Conservation (phyloP, 2,888 invertebrate species). For the Lypha dubia region DNA sequence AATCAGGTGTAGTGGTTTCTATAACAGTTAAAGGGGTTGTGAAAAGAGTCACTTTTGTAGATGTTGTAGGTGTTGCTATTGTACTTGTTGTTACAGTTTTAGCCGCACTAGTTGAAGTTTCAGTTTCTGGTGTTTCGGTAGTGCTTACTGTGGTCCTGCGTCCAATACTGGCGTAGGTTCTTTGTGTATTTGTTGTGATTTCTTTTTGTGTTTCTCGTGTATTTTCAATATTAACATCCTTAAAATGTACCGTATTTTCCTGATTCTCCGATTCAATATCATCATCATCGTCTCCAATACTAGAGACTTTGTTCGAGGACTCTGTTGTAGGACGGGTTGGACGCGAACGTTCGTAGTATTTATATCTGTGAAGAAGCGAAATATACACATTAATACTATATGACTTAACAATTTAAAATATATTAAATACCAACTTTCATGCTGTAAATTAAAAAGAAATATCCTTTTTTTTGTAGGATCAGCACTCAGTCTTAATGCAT, state of each 20-base stretch:
- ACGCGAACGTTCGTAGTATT: conserved; percentile 80
- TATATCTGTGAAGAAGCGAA: conserved; percentile 77
- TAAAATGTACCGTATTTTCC: conserved; percentile 81
- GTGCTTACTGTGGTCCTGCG: conserved; percentile 80
- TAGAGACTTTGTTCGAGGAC: conserved; percentile 72
- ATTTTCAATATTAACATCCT: conserved; percentile 76
- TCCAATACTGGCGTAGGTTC: conserved; percentile 81
- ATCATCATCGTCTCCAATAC: conserved; percentile 74
- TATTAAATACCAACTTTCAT: too few species aligned
- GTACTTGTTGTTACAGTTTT: conserved; percentile 74
- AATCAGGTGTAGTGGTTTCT: conserved; percentile 75
- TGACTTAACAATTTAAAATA: not conserved
- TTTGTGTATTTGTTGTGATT: conserved; percentile 67
- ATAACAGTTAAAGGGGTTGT: conserved; percentile 74
- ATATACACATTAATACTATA: conserved; percentile 16
- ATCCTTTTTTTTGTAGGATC: too few species aligned
- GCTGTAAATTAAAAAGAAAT: too few species aligned
- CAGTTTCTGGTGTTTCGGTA: conserved; percentile 73
- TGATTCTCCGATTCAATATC: conserved; percentile 76
- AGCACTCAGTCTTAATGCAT: too few species aligned
- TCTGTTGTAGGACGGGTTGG: conserved; percentile 76
- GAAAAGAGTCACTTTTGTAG: conserved; percentile 76
- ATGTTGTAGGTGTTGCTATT: conserved; percentile 74
- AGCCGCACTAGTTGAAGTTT: conserved; percentile 73
- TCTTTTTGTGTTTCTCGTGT: conserved; percentile 77